phyloP scores from a whole-genome alignment of 2,113 vertebrate species.

The Erythrolamprus reginae region DNA sequence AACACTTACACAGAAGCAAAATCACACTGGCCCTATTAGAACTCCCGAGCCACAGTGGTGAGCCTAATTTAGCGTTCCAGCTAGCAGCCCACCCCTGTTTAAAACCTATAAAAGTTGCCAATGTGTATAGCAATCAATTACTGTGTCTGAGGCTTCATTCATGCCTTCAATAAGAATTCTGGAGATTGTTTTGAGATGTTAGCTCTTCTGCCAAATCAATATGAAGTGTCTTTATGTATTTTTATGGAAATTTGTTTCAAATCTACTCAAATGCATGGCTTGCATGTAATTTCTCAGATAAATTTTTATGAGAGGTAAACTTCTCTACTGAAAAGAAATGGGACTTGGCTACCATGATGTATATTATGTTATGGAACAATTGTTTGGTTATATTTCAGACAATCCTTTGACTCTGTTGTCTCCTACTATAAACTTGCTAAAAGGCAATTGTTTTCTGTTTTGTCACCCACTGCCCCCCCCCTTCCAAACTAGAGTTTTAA shows the following conservation, averaged over 20 bases:
- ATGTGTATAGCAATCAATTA: not conserved
- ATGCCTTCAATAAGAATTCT: not conserved
- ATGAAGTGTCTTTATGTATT: not conserved
- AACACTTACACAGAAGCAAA: no score
- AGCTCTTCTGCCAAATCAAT: not conserved
- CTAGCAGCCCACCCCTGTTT: no score
- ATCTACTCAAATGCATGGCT: not conserved
- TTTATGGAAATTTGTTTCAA: not conserved
- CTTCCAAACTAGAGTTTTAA: not conserved
- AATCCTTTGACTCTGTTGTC: not conserved
- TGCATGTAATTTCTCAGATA: not conserved
- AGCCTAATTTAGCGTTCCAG: no score
- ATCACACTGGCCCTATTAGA: no score
- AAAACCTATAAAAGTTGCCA: not conserved
- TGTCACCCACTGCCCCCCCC: no score
- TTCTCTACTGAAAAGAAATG: not conserved
- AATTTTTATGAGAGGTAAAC: not conserved
- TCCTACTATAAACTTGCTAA: slow-evolving; percentile 1
- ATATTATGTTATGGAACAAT: not conserved
- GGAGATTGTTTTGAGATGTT: not conserved
- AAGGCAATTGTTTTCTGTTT: not conserved
- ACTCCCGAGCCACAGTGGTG: no score
- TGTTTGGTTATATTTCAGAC: not conserved
- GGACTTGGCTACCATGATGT: not conserved
- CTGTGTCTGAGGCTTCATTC: not conserved